A percentile compares a stretch with the other conserved stretches of the same genome.
phyloP scores from a whole-genome alignment of 2,797 vertebrate species.

The Acipenser transmontanus region DNA sequence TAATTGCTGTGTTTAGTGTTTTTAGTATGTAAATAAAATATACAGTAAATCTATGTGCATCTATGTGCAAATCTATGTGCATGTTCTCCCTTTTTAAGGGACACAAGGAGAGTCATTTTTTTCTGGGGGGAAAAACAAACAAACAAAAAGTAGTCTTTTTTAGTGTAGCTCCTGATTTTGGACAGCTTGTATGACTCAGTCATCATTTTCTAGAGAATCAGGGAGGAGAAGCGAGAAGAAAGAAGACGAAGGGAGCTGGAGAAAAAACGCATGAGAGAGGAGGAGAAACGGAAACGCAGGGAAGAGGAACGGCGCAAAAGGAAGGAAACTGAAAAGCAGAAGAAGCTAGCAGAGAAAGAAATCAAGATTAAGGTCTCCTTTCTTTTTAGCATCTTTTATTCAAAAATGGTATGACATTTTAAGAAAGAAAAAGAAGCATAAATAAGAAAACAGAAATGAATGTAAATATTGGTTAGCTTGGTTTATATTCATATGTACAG shows the following conservation, averaged over 20 bases:
- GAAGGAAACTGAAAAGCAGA: constrained; percentile 86
- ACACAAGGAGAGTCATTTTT: no score
- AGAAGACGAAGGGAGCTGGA: constrained; percentile 83
- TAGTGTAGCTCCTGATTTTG: background rate
- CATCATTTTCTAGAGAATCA: constrained; percentile 70
- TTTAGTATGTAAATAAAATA: background rate
- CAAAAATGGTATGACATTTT: no score
- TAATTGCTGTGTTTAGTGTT: background rate
- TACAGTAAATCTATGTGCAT: no score
- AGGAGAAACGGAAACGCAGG: constrained; percentile 86
- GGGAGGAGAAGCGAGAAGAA: constrained; percentile 94
- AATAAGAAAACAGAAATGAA: no score
- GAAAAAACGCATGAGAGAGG: constrained; percentile 87
- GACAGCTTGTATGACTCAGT: background rate
- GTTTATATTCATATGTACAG: no score
- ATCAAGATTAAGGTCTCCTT: constrained; percentile 82
- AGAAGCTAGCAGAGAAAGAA: constrained; percentile 83
- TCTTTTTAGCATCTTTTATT: background rate
- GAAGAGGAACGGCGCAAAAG: constrained; percentile 87
- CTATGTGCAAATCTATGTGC: no score
- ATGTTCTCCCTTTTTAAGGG: no score
- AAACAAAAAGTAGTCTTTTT: background rate
- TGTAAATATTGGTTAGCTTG: no score
- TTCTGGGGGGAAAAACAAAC: no score
- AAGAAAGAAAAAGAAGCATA: no score